These are phyloP conservation scores for Eupithecia inturbata DNA, from an alignment of 2,888 invertebrate genomes.

Conservation along the genomic window DNA sequence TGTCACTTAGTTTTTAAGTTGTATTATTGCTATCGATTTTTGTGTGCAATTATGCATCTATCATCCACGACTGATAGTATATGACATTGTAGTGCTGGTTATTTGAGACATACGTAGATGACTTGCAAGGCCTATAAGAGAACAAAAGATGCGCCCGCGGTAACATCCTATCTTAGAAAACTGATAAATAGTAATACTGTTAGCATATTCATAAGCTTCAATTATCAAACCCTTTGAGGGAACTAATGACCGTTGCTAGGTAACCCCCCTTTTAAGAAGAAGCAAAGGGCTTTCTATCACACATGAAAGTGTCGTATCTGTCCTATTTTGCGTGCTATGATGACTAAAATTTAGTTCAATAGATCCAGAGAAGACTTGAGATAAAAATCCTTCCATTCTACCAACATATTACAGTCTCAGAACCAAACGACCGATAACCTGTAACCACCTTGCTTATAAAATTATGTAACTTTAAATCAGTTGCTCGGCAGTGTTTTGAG, in stretches of 20 bases:
- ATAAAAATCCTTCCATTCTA: neutral
- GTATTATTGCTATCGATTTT: too few species aligned
- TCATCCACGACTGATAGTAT: too few species aligned
- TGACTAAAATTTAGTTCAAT: neutral
- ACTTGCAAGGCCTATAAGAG: too few species aligned
- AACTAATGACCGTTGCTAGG: constrained; percentile 6
- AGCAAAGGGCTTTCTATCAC: neutral
- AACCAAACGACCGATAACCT: neutral
- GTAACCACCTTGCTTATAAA: neutral
- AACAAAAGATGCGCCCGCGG: too few species aligned
- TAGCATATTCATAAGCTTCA: neutral
- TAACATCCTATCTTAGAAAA: too few species aligned
- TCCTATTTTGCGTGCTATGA: neutral
- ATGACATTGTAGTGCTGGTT: too few species aligned
- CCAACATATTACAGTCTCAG: neutral
- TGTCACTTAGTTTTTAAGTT: too few species aligned
- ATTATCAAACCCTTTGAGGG: neutral
- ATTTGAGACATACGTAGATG: too few species aligned
- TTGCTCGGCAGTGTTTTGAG: neutral
- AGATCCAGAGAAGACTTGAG: neutral
- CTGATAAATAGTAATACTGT: neutral
- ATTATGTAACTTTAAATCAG: neutral
- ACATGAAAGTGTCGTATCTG: neutral
- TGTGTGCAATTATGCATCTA: too few species aligned
- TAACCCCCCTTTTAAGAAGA: neutral